These are phyloP conservation scores for Cyclophora punctaria DNA, from an alignment of 2,888 invertebrate genomes.

Conservation along the genomic window DNA sequence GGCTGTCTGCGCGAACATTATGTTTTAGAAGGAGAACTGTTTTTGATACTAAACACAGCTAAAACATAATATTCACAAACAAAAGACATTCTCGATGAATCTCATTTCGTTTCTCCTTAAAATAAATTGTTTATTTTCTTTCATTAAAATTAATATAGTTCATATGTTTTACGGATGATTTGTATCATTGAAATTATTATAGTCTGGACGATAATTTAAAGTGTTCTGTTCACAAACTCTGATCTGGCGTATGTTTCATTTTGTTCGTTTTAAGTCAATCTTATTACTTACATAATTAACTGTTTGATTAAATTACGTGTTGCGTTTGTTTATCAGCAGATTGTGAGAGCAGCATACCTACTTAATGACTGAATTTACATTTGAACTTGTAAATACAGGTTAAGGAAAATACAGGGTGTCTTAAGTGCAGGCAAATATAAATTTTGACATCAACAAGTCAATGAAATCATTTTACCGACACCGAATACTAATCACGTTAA, in stretches of 20 bases:
- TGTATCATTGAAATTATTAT: not conserved
- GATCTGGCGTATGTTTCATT: too few species aligned
- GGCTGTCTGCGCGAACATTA: not conserved
- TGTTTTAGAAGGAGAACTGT: not conserved
- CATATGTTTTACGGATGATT: not conserved
- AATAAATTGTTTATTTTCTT: constrained; percentile 8
- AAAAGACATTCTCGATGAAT: constrained; percentile 9
- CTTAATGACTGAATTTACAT: constrained; percentile 11
- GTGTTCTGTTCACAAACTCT: too few species aligned
- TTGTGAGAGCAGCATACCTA: not conserved
- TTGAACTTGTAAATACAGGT: constrained; percentile 15
- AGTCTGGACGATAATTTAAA: too few species aligned
- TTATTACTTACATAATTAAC: too few species aligned
- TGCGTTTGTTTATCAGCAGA: too few species aligned
- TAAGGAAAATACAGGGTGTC: constrained; percentile 16
- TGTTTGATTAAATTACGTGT: too few species aligned
- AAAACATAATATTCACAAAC: not conserved
- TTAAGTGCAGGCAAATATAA: not conserved
- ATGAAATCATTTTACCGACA: too few species aligned
- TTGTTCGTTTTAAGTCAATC: too few species aligned
- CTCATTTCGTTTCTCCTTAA: constrained; percentile 16
- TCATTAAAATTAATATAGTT: not conserved
- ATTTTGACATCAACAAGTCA: too few species aligned
- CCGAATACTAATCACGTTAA: too few species aligned
- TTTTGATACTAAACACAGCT: too few species aligned